Base-by-base conservation (phyloP, 2,797 vertebrate species). In the Squalus acanthias region DNA sequence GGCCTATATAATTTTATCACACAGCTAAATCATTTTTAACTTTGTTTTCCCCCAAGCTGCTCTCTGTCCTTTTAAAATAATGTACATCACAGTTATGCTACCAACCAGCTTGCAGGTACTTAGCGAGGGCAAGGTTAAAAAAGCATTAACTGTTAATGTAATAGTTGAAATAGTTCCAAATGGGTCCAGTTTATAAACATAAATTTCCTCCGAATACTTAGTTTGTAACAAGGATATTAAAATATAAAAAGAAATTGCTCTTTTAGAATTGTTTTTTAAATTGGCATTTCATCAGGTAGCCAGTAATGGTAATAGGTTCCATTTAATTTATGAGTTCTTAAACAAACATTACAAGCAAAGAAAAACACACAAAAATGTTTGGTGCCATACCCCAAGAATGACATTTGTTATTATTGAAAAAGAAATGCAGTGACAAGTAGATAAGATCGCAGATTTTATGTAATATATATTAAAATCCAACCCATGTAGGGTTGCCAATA, bases 401-500 rank as follows among this genome's bases (percentile, higher is more conserved):
- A 7, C n/a, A 93, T 69, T 67, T 10, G 63, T 93, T 17, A 57
- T 95, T 26, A 95, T 20, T 95, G 50, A 46, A 46, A 33, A 53
- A 72, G n/a, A n/a, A n/a, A n/a, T n/a, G n/a, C n/a, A n/a, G n/a
- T n/a, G n/a, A n/a, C n/a, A n/a, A n/a, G n/a, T n/a, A n/a, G 89
- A 92, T 92, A 65, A 91, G 88, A 91, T 63, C 29, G 10, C 12
- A 91, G 53, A 57, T 92, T 92, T 92, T n/a, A n/a, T 39, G n/a
- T 65, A 65, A 92, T 63, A 92, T 65, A 65, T 65, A 33, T 92
- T 33, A n/a, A 17, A n/a, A 33, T 10, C 17, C 89, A n/a, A n/a
- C 89, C 60, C 20, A n/a, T n/a, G 33, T 92, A 92, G 1, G 1
- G 57, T 20, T 92, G 89, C 89, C 89, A 92, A 65, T 9, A 63